Conservation (phyloP, 2,113 vertebrate genomes). For the human (Homo sapiens) region GRCh38 chr3:126817501-126818000, state of each 20-base stretch:
- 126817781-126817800: not conserved
- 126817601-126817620: constrained; percentile 39
- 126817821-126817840: not conserved
- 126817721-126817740: not conserved
- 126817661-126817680: constrained; percentile 45
- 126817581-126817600: not conserved
- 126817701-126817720: not conserved
- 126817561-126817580: not conserved
- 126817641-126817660: constrained; percentile 43
- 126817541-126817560: not conserved
- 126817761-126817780: not conserved
- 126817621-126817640: constrained; percentile 50
- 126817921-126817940: not conserved
- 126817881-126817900: not conserved
- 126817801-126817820: not conserved
- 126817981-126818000: not conserved
- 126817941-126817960: not conserved
- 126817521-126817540: not conserved
- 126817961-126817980: not conserved
- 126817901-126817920: fast-evolving
- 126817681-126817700: not conserved
- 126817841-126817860: not conserved
- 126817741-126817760: not conserved
- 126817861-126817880: not conserved
- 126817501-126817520: not conserved